A percentile compares a stretch with the other conserved stretches of the same genome.
These are phyloP conservation scores for Chlamydotis undulata DNA, from an alignment of 2,113 vertebrate genomes.

Conservation along the genomic window DNA sequence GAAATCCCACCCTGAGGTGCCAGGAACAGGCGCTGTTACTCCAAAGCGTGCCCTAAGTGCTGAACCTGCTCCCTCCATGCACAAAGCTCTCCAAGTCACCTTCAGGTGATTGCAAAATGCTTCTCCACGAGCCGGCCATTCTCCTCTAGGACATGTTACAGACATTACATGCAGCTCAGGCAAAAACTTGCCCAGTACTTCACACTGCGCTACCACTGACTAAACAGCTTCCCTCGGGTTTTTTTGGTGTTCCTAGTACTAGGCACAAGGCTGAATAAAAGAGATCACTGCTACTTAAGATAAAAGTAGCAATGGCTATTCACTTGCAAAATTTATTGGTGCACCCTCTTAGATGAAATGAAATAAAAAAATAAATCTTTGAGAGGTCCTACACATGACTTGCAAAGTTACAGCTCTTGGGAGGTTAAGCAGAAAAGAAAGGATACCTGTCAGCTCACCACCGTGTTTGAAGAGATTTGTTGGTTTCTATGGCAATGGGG, in stretches of 20 bases:
- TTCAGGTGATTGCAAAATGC: not conserved
- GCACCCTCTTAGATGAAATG: not conserved
- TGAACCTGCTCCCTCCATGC: not conserved
- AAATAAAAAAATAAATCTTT: not conserved
- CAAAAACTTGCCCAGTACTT: not conserved
- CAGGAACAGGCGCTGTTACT: not conserved
- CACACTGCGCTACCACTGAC: not conserved
- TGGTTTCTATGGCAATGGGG: slow-evolving; percentile 38
- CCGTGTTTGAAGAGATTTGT: not conserved
- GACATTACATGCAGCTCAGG: not conserved
- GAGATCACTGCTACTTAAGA: too few relatives aligned
- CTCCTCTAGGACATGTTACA: not conserved
- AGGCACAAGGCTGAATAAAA: not conserved
- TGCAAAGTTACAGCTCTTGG: not conserved
- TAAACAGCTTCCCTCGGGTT: not conserved
- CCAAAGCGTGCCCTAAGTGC: not conserved
- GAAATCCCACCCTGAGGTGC: not conserved
- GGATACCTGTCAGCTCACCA: slow-evolving; percentile 14
- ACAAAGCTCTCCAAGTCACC: not conserved
- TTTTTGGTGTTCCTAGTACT: not conserved
- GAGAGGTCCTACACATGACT: not conserved
- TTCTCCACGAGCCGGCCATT: rapidly evolving
- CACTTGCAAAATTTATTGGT: not conserved
- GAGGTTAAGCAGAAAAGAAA: not conserved
- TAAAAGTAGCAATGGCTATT: not conserved